A percentile compares a stretch with the other conserved stretches of the same genome.
Conservation (phyloP, 2,888 invertebrate genomes). For the Acanthosoma haemorrhoidale region DNA sequence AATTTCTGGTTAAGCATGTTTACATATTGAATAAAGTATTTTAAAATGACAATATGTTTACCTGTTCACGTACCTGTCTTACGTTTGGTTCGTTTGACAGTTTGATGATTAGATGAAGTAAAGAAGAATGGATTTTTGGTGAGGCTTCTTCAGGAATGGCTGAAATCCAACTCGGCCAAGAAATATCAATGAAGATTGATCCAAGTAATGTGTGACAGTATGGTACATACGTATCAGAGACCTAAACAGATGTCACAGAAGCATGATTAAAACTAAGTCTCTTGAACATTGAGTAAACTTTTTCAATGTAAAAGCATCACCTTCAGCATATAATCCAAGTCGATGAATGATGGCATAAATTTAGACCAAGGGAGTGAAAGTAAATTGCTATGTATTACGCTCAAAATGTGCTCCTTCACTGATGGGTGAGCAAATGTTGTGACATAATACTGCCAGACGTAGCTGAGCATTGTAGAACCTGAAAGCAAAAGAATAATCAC, state of each 20-base stretch:
- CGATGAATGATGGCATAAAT: constrained; percentile 60
- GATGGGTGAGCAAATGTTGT: constrained; percentile 59
- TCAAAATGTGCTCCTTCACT: constrained; percentile 60
- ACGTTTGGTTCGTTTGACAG: constrained; percentile 66
- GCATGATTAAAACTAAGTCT: not conserved
- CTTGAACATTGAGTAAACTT: too few relatives aligned
- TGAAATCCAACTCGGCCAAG: constrained; percentile 60
- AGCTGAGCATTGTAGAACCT: constrained; percentile 56
- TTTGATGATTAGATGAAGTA: constrained; percentile 65
- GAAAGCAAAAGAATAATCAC: too few relatives aligned
- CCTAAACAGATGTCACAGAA: constrained; percentile 44
- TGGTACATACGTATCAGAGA: constrained; percentile 61
- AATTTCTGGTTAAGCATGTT: not conserved
- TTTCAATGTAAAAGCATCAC: constrained; percentile 46
- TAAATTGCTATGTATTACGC: constrained; percentile 61
- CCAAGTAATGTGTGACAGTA: constrained; percentile 67
- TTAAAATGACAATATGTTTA: too few relatives aligned
- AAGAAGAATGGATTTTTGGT: constrained; percentile 54
- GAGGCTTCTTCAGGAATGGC: constrained; percentile 48
- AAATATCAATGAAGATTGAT: constrained; percentile 60
- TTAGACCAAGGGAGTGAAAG: constrained; percentile 64
- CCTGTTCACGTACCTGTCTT: constrained; percentile 50
- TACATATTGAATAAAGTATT: not conserved
- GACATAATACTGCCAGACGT: constrained; percentile 66
- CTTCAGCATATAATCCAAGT: constrained; percentile 64